phyloP scores from a whole-genome alignment of 2,113 vertebrate genomes.

The Chionomys nivalis region DNA sequence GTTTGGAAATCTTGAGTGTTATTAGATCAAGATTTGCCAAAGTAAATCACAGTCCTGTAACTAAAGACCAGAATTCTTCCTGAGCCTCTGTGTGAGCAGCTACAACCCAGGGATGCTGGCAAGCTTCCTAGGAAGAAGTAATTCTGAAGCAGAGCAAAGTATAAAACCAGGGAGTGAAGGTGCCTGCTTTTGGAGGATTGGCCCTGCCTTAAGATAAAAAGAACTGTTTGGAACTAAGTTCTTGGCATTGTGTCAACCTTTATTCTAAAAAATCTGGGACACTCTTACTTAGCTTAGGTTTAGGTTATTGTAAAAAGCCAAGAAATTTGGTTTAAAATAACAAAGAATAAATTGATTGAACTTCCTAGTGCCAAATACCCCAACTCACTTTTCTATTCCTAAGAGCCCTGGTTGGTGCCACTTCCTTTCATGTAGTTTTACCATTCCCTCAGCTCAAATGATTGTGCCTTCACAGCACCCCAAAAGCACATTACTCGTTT shows the following conservation, averaged over 20 bases:
- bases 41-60: background rate
- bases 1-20: slow-evolving; percentile 9
- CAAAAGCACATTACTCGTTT: background rate
- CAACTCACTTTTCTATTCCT: background rate
- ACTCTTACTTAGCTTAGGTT: background rate
- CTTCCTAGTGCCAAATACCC: background rate
- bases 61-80: slow-evolving; percentile 7
- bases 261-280: slow-evolving; percentile 6
- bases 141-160: background rate
- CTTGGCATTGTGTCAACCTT: background rate
- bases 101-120: background rate
- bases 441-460: background rate
- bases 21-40: slow-evolving; percentile 14
- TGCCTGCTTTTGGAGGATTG: background rate
- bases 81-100: background rate
- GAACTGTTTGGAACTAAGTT: background rate
- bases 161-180: background rate
- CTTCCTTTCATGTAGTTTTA: background rate
- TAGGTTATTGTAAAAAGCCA: background rate
- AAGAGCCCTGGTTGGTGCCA: background rate
- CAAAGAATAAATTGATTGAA: background rate
- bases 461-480: background rate
- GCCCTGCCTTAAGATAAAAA: background rate
- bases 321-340: slow-evolving; percentile 38
- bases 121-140: background rate